A percentile compares a stretch with the other conserved stretches of the same genome.
These are phyloP conservation scores for Luffia ferchaultella DNA, from an alignment of 2,888 invertebrate species.

Conservation along the genomic window DNA sequence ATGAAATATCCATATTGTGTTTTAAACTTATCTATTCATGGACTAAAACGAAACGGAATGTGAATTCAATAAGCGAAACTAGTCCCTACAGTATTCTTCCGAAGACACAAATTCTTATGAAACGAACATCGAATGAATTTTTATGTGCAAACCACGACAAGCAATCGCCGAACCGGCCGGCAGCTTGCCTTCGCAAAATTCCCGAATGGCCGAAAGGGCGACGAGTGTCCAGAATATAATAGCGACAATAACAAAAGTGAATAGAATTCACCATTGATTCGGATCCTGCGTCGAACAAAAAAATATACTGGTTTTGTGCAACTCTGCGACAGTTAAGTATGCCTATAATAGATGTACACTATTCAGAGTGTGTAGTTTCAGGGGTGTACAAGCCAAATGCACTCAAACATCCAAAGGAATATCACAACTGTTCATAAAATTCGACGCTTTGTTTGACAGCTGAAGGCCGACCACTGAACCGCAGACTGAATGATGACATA, in stretches of 20 bases:
- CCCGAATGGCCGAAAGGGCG: constrained; percentile 26
- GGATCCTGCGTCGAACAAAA: constrained; percentile 48
- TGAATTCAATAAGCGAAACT: constrained; percentile 5
- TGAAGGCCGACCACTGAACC: background rate
- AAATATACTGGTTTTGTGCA: too few species aligned
- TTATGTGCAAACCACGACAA: constrained; percentile 27
- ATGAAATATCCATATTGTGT: background rate
- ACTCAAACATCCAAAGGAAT: too few species aligned
- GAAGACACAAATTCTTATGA: background rate
- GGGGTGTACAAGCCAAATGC: too few species aligned
- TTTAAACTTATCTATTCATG: background rate
- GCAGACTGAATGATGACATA: background rate
- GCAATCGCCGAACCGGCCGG: constrained; percentile 23
- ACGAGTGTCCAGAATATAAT: constrained; percentile 40
- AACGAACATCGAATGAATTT: constrained; percentile 29
- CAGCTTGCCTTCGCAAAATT: constrained; percentile 21
- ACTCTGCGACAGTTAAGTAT: too few species aligned
- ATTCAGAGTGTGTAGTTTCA: too few species aligned
- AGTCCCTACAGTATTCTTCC: background rate
- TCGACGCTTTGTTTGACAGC: background rate
- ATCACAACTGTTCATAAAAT: too few species aligned
- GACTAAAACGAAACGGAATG: background rate
- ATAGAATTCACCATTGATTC: constrained; percentile 60
- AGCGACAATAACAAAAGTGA: constrained; percentile 58
- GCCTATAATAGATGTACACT: too few species aligned